Conservation (phyloP, 2,888 invertebrate genomes). For the Vesta saturnalis region DNA sequence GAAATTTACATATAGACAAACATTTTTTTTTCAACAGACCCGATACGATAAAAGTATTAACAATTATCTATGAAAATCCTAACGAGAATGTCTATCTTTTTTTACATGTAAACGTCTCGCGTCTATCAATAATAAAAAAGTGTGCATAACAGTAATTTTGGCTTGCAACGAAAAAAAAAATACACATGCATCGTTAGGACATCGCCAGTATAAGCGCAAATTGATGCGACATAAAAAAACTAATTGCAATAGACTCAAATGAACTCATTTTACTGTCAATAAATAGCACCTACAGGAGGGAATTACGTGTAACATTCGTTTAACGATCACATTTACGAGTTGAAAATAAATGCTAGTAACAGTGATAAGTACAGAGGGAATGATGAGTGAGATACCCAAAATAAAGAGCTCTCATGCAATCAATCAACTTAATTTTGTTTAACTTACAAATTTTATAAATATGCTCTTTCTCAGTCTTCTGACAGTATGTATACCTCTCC, state of each 20-base stretch:
- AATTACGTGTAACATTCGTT: slow-evolving; percentile 38
- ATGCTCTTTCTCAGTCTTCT: slow-evolving; percentile 56
- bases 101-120: neutral
- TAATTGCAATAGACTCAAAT: slow-evolving; percentile 26
- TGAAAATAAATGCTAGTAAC: slow-evolving; percentile 34
- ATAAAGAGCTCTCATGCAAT: slow-evolving; percentile 36
- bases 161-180: slow-evolving; percentile 3
- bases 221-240: slow-evolving; percentile 20
- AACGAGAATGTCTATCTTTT: slow-evolving; percentile 5
- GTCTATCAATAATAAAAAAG: neutral
- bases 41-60: slow-evolving; percentile 16
- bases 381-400: slow-evolving; percentile 30
- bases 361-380: slow-evolving; percentile 21
- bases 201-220: slow-evolving; percentile 22
- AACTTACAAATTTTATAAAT: slow-evolving; percentile 49
- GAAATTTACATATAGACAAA: slow-evolving; percentile 42
- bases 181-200: slow-evolving; percentile 27
- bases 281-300: slow-evolving; percentile 41
- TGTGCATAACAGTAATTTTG: neutral
- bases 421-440: slow-evolving; percentile 36
- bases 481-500: slow-evolving; percentile 58
- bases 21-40: slow-evolving; percentile 30
- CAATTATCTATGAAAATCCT: slow-evolving; percentile 19
- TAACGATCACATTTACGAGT: slow-evolving; percentile 38
- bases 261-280: slow-evolving; percentile 36